Percentiles rank a stretch among this genome's conserved stretches.
These are phyloP conservation scores for Bovichtus diacanthus DNA, from an alignment of 2,797 vertebrate species.

Conservation along the genomic window DNA sequence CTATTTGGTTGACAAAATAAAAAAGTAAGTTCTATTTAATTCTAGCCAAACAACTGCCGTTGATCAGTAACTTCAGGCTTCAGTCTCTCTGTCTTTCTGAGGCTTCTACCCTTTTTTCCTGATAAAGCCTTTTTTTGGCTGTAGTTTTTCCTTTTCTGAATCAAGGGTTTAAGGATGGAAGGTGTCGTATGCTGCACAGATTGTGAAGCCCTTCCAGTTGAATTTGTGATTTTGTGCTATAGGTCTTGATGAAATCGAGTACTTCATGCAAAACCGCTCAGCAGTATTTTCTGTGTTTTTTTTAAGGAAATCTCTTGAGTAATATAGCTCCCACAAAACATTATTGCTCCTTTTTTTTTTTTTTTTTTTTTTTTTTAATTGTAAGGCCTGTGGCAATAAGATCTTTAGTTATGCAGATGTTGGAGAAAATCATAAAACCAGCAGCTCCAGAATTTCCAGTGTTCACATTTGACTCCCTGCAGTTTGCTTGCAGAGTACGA, in stretches of 20 bases:
- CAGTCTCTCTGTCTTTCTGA: too few species aligned
- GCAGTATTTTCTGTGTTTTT: slow-evolving; percentile 1
- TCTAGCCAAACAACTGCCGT: not conserved
- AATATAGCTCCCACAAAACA: not conserved
- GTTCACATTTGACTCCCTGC: not conserved
- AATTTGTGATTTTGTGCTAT: not conserved
- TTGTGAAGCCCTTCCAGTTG: not conserved
- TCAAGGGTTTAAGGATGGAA: not conserved
- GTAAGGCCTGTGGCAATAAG: not conserved
- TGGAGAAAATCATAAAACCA: slow-evolving; percentile 3
- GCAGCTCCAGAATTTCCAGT: not conserved
- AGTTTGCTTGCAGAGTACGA: not conserved
- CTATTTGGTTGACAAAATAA: not conserved
- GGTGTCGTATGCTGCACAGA: not conserved
- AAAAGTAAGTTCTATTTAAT: not conserved
- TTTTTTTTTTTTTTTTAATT: too few species aligned
- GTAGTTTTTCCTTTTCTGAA: not conserved
- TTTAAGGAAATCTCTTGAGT: not conserved
- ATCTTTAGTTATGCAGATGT: not conserved
- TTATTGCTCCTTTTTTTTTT: not conserved
- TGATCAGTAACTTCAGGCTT: not conserved
- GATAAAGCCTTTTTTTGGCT: too few species aligned
- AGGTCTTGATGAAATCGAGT: not conserved
- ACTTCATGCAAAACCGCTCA: not conserved
- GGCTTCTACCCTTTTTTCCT: not conserved